Conservation (phyloP, 2,113 vertebrate species). For the Mustela nigripes region DNA sequence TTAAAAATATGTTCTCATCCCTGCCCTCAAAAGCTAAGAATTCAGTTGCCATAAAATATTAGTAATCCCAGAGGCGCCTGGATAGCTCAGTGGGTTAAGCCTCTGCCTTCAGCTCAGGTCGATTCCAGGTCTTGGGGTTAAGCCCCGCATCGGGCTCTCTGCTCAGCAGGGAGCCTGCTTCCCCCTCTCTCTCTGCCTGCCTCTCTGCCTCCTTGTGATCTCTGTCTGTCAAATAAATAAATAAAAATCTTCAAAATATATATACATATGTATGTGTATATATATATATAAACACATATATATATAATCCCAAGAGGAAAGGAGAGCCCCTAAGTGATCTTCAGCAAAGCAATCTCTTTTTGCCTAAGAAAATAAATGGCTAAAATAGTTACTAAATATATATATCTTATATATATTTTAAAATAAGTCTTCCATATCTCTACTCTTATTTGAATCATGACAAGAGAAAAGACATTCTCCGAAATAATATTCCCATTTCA, state of each 20-base stretch:
- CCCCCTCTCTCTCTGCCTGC: too few species aligned
- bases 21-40: not conserved
- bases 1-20: not conserved
- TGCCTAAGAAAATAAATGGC: not conserved
- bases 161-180: too few species aligned
- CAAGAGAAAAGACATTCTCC: not conserved
- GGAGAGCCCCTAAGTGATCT: not conserved
- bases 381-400: not conserved
- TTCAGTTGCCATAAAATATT: not conserved
- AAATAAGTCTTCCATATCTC: not conserved
- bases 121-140: too few species aligned
- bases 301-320: not conserved
- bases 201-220: too few species aligned
- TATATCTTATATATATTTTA: not conserved
- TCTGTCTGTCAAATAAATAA: too few species aligned
- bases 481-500: not conserved
- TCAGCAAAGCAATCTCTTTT: not conserved
- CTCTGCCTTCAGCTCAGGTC: too few species aligned
- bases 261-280: too few species aligned
- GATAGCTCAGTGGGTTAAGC: too few species aligned
- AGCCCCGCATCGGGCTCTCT: too few species aligned
- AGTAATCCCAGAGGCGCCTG: not conserved
- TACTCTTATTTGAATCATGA: not conserved
- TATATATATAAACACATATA: too few species aligned
- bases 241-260: too few species aligned